Conservation (phyloP, 1,140 invertebrate species). For the Drosophila oshimai region DNA sequence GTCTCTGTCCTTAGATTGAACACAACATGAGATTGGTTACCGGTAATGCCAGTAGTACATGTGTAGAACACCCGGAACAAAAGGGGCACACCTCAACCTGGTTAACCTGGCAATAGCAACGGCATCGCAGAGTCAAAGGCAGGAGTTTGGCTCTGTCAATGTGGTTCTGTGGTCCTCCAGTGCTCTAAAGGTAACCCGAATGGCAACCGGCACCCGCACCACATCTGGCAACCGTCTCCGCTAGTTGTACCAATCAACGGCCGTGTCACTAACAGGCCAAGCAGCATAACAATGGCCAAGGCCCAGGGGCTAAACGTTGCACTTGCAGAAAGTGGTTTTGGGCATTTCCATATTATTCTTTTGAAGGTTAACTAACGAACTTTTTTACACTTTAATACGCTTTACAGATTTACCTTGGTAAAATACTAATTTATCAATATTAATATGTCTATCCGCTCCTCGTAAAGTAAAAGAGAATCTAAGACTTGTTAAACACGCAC, state of each 20-base stretch:
- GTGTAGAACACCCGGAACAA: constrained; percentile 22
- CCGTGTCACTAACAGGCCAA: constrained; percentile 59
- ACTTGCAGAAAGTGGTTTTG: constrained; percentile 4
- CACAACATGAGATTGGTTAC: constrained; percentile 11
- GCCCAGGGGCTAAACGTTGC: constrained; percentile 48
- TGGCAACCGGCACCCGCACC: constrained; percentile 22
- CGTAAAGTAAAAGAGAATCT: too few species aligned
- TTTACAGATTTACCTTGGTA: too few species aligned
- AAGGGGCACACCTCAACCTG: constrained; percentile 10
- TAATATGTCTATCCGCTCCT: too few species aligned
- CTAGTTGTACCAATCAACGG: constrained; percentile 55
- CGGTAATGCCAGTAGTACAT: constrained; percentile 11
- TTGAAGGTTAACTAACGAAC: too few species aligned
- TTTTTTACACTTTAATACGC: too few species aligned
- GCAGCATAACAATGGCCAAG: constrained; percentile 10
- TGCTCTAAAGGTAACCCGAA: constrained; percentile 1
- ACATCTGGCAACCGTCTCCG: constrained; percentile 26
- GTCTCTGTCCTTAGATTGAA: background rate
- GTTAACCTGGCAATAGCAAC: constrained; percentile 13
- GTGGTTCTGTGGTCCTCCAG: background rate
- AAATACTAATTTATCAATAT: too few species aligned
- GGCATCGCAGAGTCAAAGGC: background rate
- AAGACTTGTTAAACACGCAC: too few species aligned
- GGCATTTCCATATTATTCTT: background rate
- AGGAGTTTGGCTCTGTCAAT: background rate